Evolutionary conservation across 2,888 invertebrate genomes (phyloP).

Genomic region (Crocallis elinguaria): DNA sequence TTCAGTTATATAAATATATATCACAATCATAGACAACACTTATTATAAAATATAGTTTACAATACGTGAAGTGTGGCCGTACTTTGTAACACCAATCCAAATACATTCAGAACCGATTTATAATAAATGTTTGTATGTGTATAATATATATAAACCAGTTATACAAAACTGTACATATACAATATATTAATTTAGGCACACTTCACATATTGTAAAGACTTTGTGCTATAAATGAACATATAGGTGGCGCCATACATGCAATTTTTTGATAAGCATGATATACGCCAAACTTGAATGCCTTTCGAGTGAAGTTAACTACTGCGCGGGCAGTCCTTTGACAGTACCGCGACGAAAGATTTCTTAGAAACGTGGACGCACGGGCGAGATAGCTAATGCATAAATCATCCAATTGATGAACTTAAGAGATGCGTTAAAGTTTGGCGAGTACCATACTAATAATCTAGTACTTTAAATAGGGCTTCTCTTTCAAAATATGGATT

Average conservation of each 20-base stretch:
- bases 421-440: no score
- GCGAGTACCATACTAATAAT: no score
- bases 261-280: neutral
- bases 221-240: conserved; percentile 12
- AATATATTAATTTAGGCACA: conserved; percentile 2
- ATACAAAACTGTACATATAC: neutral
- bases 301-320: no score
- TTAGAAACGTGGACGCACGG: no score
- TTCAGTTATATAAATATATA: conserved; percentile 50
- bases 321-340: no score
- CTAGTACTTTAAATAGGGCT: no score
- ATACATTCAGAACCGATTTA: neutral
- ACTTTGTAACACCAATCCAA: neutral
- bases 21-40: conserved; percentile 56
- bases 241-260: neutral
- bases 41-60: conserved; percentile 45
- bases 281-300: no score
- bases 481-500: no score
- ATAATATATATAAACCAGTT: neutral
- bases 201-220: conserved; percentile 7
- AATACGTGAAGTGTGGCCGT: conserved; percentile 25
- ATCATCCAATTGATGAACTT: no score
- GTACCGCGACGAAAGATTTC: no score
- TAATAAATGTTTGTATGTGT: neutral
- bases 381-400: no score